Evolutionary conservation across 2,113 vertebrate genomes (phyloP), one percentile per base, ranked within the genome.

Genomic region (Smithornis capensis): DNA sequence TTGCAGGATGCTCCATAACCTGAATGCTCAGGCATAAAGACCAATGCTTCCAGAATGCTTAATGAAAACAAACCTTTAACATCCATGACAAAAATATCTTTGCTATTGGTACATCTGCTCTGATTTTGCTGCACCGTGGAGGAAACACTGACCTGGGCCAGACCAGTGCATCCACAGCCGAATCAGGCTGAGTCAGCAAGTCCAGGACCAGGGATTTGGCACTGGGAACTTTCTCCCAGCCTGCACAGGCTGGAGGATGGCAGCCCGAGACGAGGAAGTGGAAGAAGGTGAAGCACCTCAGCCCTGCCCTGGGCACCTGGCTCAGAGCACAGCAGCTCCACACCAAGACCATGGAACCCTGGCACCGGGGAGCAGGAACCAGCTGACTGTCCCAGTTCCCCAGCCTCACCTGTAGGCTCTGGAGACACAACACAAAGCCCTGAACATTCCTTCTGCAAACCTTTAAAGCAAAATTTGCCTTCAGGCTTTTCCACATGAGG

Each of bases 11-110:
- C 86, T 81, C 77, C 84, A 57, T 89, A 90, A 83, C 87, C 86
- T 18, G 14, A 90, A 73, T 10, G 65, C 67, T 57, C 78, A 5
- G 12, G 87, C 64, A 62, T 74, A n/a, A 55, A 95, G 74, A 76
- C 60, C 78, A 27, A 12, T 22, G 47, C 78, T 94, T 68, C 93
- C 56, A 28, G 95, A 90, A 87, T 79, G 35, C 79, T 25, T 91
- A 83, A 90, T 92, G 94, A 94, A 95, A 95, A 93, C 86, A 87
- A 88, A 95, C 75, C 86, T 71, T 77, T 88, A 63, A 45, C 74
- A 42, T 19, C 67, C 64, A 29, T 2, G 4, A 27, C 45, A 57
- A 80, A 94, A 93, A 71, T n/a, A 70, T 35, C 52, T 47, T n/a
- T 42, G 23, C 52, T 81, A 2, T 71, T 59, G 90, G 52, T 52